Conservation (phyloP, 2,888 invertebrate species). For the Eubasilissa splendida region DNA sequence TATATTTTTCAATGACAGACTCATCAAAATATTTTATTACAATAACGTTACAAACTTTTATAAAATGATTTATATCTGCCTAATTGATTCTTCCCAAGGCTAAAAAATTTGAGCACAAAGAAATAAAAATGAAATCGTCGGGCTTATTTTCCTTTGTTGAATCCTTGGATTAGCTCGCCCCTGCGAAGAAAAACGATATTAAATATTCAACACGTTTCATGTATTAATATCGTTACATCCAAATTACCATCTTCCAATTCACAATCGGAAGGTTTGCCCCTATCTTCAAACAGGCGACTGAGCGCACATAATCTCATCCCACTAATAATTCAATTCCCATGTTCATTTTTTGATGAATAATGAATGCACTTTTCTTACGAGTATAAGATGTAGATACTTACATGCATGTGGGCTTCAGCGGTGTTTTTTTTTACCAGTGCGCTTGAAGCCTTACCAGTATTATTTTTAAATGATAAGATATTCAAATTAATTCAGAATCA, state of each 20-base stretch:
- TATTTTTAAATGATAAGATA: too few relatives aligned
- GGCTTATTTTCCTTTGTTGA: constrained; percentile 24
- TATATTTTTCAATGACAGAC: too few relatives aligned
- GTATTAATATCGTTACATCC: constrained; percentile 54
- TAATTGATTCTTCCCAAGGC: too few relatives aligned
- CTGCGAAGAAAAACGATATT: constrained; percentile 26
- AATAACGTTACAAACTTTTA: too few relatives aligned
- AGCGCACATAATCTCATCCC: constrained; percentile 49
- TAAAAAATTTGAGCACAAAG: too few relatives aligned
- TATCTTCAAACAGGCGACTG: constrained; percentile 24
- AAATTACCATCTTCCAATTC: constrained; percentile 57
- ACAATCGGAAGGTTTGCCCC: constrained; percentile 43
- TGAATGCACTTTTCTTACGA: constrained; percentile 11
- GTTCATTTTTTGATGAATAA: constrained; percentile 39
- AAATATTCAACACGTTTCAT: constrained; percentile 54
- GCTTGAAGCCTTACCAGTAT: too few relatives aligned
- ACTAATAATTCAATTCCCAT: constrained; percentile 41
- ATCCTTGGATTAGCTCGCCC: constrained; percentile 14
- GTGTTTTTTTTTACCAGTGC: neutral
- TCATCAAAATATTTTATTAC: too few relatives aligned
- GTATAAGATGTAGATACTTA: neutral
- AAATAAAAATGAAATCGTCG: constrained; percentile 13
- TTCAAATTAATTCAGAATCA: too few relatives aligned
- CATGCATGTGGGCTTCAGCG: neutral
- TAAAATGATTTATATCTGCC: too few relatives aligned